Base-by-base conservation (phyloP, 2,888 invertebrate genomes). In the Drosophila acutilabella region DNA sequence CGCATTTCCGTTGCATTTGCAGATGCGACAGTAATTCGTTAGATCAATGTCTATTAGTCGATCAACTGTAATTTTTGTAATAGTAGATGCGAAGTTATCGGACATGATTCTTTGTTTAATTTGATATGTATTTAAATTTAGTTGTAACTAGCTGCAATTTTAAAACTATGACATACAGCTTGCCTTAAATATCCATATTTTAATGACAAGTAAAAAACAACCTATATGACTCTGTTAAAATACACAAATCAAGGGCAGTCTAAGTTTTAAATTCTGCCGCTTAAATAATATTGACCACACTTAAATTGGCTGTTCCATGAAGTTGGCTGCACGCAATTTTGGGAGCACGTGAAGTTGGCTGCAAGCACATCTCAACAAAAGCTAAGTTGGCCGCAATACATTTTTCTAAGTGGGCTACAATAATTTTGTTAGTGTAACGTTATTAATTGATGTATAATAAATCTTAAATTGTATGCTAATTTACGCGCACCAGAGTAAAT, bases 21-120 rank as follows among this genome's bases (percentile, higher is more conserved):
- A 77, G 30, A 79, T 58, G 4, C 76, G 75, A 14, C 79, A 77
- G 38, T 44, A 52, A 45, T 76, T 38, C 14, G 57, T 69, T 20
- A 74, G 14, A 60, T 76, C 74, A 14, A 61, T 20, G 16, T 64
- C 53, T 0, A 44, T 54, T 16, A 51, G 33, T 36, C 50, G 47
- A 7, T 58, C 36, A 26, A 58, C 14, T 6, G 52, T 36, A 41
- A 57, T 57, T 74, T 64, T 42, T 36, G 13, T 33, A 11, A 36
- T 40, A 13, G 23, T 11, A 16, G 10, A 13, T 45, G n/a, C 44
- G 10, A 56, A 56, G n/a, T 2, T 42, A 3, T 45, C 36, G 5
- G 62, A 64, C 74, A 74, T 78, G 13, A n/a, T 71, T 40, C 23
- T 4, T n/a, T 18, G 30, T 5, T n/a, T n/a, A n/a, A 26, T 13